These are phyloP conservation scores for Pristis pectinata DNA, from an alignment of 2,797 vertebrate genomes.

Conservation along the genomic window DNA sequence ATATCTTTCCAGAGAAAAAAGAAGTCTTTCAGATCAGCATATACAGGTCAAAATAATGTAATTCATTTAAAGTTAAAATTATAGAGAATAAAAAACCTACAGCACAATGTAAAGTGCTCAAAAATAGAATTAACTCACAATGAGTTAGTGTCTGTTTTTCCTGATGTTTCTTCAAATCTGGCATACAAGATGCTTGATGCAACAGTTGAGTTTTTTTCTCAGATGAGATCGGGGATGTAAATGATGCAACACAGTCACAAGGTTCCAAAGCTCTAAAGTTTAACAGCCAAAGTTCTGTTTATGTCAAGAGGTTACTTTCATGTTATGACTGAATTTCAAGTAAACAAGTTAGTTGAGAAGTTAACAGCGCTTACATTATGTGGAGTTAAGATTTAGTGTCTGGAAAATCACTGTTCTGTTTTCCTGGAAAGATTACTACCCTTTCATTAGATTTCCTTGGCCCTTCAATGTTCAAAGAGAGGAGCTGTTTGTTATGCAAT, in stretches of 20 bases:
- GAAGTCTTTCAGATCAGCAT: background rate
- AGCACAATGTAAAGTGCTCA: background rate
- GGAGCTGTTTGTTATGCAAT: background rate
- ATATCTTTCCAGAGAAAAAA: background rate
- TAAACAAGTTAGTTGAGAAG: background rate
- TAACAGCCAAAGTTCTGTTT: constrained; percentile 11
- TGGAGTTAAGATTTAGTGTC: background rate
- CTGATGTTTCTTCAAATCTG: background rate
- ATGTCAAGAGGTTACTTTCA: background rate
- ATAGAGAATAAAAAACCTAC: background rate
- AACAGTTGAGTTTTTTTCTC: background rate
- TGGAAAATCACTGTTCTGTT: background rate
- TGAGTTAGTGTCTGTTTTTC: background rate
- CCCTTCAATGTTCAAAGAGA: background rate
- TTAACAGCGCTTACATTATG: background rate
- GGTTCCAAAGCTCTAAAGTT: background rate
- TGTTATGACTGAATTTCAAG: background rate
- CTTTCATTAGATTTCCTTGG: background rate
- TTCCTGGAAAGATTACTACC: background rate
- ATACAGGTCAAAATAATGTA: background rate
- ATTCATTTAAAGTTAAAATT: background rate
- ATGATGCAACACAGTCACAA: background rate
- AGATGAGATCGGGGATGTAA: background rate
- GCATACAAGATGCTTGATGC: background rate
- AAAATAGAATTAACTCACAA: background rate